Base-by-base conservation (phyloP, 2,113 vertebrate genomes). In the Phrynocephalus versicolor region DNA sequence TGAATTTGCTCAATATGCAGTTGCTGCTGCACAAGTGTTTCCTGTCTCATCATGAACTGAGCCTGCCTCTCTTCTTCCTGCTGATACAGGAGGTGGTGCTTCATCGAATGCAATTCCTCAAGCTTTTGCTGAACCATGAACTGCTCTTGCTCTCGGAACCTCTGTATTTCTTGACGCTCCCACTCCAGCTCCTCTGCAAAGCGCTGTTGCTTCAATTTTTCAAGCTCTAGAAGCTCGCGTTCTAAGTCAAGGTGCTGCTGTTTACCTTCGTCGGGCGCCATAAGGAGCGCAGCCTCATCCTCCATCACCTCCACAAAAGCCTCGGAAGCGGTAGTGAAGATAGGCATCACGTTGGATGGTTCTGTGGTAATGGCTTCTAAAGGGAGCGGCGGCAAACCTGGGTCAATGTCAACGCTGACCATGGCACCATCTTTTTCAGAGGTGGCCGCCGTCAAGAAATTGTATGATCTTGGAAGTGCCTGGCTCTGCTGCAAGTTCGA, bases 111-210 rank as follows among this genome's bases (percentile, higher is more conserved):
- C 70, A 99, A 95, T 85, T 99, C 98, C 85, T 99, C 98, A 21
- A 99, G 96, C 90, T 99, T 99, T 86, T 98, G 97, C 91, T 99
- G 99, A 65, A 99, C 98, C 96, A 99, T 98, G 65, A 99, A 88
- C 77, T 99, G 98, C 91, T 99, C 99, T 82, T 99, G 98, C 90
- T 99, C 99, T 84, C 98, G 97, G 91, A 98, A 99, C 87, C 98
- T 97, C 88, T 99, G 98, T 81, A 99, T 99, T 95, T 99, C 98
- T 79, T 98, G 98, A 72, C 99, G 98, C 87, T 99, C 98, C 97
- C 99, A 99, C 90, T 99, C 98, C 23, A 99, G 91, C 88, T 99
- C 99, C 92, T 99, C 99, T 21, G 99, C 98, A 86, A 99, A 97
- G 87, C 98, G 98, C 23, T 99, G 95, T 83, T 99, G 99, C 91